Percentiles rank a stretch among this genome's conserved stretches.
phyloP scores from a whole-genome alignment of 2,888 invertebrate genomes.

The Anthoptus insignis region DNA sequence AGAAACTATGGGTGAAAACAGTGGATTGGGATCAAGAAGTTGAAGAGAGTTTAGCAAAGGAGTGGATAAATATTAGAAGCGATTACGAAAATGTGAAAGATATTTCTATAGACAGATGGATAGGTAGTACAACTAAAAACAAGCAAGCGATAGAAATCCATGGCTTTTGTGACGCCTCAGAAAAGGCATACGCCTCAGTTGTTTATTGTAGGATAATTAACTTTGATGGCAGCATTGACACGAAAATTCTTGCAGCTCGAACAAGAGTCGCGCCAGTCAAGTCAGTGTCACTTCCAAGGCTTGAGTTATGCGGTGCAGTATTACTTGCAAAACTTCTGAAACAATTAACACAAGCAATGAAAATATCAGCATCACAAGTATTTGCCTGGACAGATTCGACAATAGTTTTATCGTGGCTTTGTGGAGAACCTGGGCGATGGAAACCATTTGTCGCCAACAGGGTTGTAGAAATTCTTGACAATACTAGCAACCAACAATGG shows the following conservation, averaged over 20 bases:
- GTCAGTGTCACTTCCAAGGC: constrained; percentile 36
- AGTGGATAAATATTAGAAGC: constrained; percentile 39
- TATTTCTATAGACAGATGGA: constrained; percentile 8
- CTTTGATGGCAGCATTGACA: background rate
- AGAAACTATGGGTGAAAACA: constrained; percentile 45
- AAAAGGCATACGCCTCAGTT: constrained; percentile 4
- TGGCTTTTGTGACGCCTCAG: constrained; percentile 15
- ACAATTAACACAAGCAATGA: constrained; percentile 38
- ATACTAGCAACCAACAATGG: constrained; percentile 22
- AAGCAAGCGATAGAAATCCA: background rate
- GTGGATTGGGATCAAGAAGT: constrained; percentile 35
- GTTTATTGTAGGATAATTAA: constrained; percentile 1
- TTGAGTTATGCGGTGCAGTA: constrained; percentile 46
- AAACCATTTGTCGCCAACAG: constrained; percentile 48
- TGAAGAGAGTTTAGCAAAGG: constrained; percentile 33
- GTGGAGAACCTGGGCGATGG: constrained; percentile 47
- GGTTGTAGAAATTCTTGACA: constrained; percentile 44
- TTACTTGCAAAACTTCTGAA: constrained; percentile 44
- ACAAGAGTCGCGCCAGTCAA: constrained; percentile 43
- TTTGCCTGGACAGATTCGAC: constrained; percentile 39
- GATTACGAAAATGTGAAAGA: constrained; percentile 7
- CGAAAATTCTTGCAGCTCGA: constrained; percentile 30
- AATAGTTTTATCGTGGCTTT: constrained; percentile 40
- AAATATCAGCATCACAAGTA: constrained; percentile 32
- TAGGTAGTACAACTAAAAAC: background rate